Percentiles rank a stretch among this genome's conserved stretches.
These are phyloP conservation scores for Plutella xylostella DNA, from an alignment of 2,888 invertebrate species.

Conservation along the genomic window DNA sequence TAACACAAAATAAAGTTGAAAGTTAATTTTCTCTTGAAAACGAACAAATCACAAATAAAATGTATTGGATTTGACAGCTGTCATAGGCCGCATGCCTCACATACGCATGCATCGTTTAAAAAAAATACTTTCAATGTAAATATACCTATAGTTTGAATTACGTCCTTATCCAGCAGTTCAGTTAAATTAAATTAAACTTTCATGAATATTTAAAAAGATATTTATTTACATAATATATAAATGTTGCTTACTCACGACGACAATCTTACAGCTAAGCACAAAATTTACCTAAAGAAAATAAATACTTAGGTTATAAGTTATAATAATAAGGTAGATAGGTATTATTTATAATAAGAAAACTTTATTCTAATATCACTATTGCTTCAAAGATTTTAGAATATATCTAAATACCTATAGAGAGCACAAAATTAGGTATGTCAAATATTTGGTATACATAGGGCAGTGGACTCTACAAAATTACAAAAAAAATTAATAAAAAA, in stretches of 20 bases:
- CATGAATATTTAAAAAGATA: conserved; percentile 35
- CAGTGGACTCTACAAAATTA: too few species aligned
- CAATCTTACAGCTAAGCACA: conserved; percentile 51
- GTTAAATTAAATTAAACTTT: neutral
- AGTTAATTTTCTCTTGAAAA: too few species aligned
- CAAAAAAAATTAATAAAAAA: too few species aligned
- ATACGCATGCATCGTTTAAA: too few species aligned
- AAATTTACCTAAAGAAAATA: conserved; percentile 52
- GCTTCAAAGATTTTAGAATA: conserved; percentile 35
- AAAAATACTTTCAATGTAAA: too few species aligned
- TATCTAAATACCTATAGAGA: conserved; percentile 25
- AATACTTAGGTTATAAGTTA: conserved; percentile 33
- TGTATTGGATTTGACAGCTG: too few species aligned
- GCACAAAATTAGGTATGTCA: conserved; percentile 24
- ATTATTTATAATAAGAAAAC: conserved; percentile 37
- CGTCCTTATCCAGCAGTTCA: neutral
- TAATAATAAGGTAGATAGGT: too few species aligned
- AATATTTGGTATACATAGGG: conserved; percentile 29
- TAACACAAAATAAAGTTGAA: too few species aligned
- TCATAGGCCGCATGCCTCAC: too few species aligned
- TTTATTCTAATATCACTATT: conserved; percentile 64
- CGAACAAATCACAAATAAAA: too few species aligned
- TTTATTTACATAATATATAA: conserved; percentile 60
- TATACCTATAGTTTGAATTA: too few species aligned
- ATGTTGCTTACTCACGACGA: conserved; percentile 48